phyloP scores from a whole-genome alignment of 2,113 vertebrate genomes.

The Onychorhynchus coronatus region DNA sequence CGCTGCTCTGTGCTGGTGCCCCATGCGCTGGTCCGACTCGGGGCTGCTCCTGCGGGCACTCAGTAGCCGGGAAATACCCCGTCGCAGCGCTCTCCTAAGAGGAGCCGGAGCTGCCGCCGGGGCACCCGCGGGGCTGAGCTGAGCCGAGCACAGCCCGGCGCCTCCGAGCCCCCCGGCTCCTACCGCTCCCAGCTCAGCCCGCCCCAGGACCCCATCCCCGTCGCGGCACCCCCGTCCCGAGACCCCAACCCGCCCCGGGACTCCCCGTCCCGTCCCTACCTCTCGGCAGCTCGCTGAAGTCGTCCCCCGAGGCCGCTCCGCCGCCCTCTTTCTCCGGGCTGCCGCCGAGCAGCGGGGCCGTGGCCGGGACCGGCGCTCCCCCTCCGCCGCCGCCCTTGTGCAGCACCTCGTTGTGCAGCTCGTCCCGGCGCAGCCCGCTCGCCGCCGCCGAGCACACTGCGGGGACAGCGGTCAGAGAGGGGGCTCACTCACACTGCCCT shows the following conservation, averaged over 20 bases:
- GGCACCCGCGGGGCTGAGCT: neutral
- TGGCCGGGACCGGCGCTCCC: neutral
- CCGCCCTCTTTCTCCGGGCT: slow-evolving; percentile 9
- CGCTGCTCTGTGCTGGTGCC: neutral
- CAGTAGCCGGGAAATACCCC: neutral
- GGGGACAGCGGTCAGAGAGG: neutral
- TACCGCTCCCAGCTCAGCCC: too few relatives aligned
- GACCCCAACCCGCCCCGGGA: neutral
- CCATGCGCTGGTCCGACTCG: neutral
- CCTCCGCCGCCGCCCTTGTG: slow-evolving; percentile 11
- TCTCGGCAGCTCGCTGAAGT: slow-evolving; percentile 28
- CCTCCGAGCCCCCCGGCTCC: neutral
- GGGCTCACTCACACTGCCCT: neutral
- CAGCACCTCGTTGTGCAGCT: slow-evolving; percentile 63
- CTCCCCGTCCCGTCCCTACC: neutral
- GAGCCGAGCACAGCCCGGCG: neutral
- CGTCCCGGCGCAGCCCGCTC: slow-evolving; percentile 55
- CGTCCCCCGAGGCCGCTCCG: slow-evolving; percentile 27
- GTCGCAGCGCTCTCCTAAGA: neutral
- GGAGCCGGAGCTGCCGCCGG: neutral
- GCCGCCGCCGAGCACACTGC: slow-evolving; percentile 60
- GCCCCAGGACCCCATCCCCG: too few relatives aligned
- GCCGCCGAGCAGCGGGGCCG: slow-evolving; percentile 37
- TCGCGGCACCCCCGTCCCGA: too few relatives aligned
- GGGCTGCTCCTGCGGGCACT: neutral